These are phyloP conservation scores for Epistrophe grossulariae DNA, from an alignment of 2,888 invertebrate species.

Conservation along the genomic window DNA sequence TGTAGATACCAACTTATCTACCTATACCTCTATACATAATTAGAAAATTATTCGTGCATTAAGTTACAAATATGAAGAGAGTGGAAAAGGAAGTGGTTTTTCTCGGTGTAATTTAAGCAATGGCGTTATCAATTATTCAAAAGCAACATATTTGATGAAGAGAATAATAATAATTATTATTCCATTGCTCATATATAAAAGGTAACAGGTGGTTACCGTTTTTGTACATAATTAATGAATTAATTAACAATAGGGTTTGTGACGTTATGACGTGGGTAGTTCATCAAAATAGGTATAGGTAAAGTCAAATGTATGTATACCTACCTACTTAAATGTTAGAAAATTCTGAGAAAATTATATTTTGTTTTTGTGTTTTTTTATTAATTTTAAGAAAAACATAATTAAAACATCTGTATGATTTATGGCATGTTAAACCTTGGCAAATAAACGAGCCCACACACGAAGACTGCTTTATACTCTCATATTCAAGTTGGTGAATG, in stretches of 20 bases:
- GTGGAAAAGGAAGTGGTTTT: not conserved
- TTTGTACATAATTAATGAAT: conserved; percentile 34
- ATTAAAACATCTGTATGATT: no score
- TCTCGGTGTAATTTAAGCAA: conserved; percentile 15
- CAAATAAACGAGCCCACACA: no score
- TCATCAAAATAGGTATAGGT: not conserved
- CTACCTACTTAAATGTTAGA: not conserved
- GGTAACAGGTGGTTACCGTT: conserved; percentile 54
- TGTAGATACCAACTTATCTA: not conserved
- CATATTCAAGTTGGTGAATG: no score
- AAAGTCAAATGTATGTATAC: not conserved
- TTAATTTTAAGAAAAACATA: not conserved
- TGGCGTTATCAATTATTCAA: conserved; percentile 60
- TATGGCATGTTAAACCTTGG: no score
- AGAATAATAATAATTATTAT: conserved; percentile 39
- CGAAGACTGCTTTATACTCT: no score
- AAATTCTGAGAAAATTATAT: not conserved
- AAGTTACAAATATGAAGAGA: conserved; percentile 20
- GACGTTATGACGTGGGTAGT: not conserved
- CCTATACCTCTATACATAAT: conserved; percentile 40
- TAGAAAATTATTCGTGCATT: conserved; percentile 59
- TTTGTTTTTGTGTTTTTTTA: not conserved
- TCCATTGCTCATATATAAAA: conserved; percentile 27
- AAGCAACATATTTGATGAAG: conserved; percentile 55
- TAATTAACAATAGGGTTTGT: conserved; percentile 19